phyloP scores from a whole-genome alignment of 2,113 vertebrate species.

The Boulengeromyrus knoepffleri region DNA sequence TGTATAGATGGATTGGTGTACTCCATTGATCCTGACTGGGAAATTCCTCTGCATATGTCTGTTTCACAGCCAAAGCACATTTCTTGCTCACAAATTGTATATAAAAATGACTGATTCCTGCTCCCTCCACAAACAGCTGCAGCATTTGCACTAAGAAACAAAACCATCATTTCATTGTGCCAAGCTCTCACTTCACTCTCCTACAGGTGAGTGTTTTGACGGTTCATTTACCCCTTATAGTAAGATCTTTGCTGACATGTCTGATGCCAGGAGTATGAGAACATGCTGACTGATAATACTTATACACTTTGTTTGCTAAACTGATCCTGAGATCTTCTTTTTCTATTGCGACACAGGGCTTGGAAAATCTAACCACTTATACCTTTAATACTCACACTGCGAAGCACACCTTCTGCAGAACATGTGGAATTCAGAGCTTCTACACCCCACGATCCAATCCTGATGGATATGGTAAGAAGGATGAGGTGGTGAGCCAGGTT shows the following conservation, averaged over 20 bases:
- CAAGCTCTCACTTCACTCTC: slow-evolving; percentile 74
- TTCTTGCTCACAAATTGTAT: neutral
- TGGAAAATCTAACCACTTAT: slow-evolving; percentile 78
- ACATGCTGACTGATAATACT: neutral
- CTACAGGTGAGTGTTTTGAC: slow-evolving; percentile 68
- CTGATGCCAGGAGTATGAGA: neutral
- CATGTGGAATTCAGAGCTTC: slow-evolving; percentile 94
- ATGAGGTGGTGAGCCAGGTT: neutral
- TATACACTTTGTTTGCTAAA: neutral
- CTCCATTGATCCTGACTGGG: neutral
- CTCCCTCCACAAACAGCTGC: slow-evolving; percentile 60
- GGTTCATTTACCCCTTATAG: neutral
- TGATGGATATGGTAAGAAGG: slow-evolving; percentile 78
- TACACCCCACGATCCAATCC: slow-evolving; percentile 89
- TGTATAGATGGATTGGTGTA: neutral
- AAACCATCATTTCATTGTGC: slow-evolving; percentile 88
- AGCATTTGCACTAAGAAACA: slow-evolving; percentile 96
- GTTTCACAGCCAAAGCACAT: neutral
- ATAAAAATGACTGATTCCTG: neutral
- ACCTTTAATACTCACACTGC: slow-evolving; percentile 85
- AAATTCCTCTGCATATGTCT: neutral
- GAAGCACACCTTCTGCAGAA: slow-evolving; percentile 90
- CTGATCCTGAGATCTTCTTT: neutral
- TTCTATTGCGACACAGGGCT: slow-evolving; percentile 61
- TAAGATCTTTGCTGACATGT: neutral